phyloP scores from a whole-genome alignment of 2,797 vertebrate genomes.

The Chloroceryle inda region DNA sequence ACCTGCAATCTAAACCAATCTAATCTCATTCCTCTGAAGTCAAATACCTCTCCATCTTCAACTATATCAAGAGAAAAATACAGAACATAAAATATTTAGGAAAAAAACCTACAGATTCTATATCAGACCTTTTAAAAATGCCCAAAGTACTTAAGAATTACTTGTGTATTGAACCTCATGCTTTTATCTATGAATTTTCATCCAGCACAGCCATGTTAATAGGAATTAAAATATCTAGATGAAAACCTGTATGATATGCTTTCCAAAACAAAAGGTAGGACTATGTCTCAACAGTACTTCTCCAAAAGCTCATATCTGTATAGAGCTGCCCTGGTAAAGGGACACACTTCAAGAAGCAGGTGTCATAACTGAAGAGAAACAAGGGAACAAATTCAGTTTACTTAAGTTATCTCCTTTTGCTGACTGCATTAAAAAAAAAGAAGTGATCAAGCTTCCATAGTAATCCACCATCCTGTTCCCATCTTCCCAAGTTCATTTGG shows the following conservation, averaged over 20 bases:
- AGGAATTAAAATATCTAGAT: not conserved
- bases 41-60: conserved; percentile 98
- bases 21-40: conserved; percentile 98
- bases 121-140: not conserved
- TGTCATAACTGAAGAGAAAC: fast-evolving
- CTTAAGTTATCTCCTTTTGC: not conserved
- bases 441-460: not conserved
- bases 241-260: not conserved
- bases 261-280: not conserved
- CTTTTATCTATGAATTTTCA: not conserved
- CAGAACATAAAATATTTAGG: not conserved
- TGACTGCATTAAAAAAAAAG: not conserved
- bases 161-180: not conserved
- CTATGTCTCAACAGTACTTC: not conserved
- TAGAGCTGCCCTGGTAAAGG: not conserved
- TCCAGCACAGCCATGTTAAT: not conserved
- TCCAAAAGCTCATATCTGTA: not conserved
- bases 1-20: conserved; percentile 99
- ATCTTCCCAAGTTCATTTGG: not conserved
- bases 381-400: not conserved
- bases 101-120: not conserved
- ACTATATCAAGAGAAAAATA: conserved; percentile 80
- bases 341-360: not conserved
- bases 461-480: not conserved
- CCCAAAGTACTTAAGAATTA: not conserved